These are phyloP conservation scores for Rhagonycha lutea DNA, from an alignment of 2,888 invertebrate species.

Conservation along the genomic window DNA sequence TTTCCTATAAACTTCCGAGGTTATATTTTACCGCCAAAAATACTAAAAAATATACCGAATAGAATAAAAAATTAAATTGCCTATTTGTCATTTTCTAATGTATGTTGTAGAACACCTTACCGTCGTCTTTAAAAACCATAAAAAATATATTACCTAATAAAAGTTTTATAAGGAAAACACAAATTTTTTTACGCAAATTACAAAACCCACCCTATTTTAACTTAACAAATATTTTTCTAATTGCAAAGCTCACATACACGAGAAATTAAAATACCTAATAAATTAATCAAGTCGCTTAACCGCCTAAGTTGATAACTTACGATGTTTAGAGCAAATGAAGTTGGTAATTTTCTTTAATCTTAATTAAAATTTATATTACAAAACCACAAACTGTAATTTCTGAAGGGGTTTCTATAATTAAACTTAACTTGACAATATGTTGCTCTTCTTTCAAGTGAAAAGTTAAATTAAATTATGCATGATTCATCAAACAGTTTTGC, in stretches of 20 bases:
- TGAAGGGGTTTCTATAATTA: conserved; percentile 18
- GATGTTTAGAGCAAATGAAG: background rate
- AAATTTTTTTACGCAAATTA: background rate
- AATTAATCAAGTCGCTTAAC: background rate
- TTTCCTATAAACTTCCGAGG: background rate
- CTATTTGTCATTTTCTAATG: background rate
- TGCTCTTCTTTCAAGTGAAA: conserved; percentile 8
- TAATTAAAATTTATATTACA: conserved; percentile 5
- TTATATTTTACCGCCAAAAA: background rate
- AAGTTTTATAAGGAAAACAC: background rate
- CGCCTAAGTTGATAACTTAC: background rate
- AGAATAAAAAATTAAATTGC: background rate
- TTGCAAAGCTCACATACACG: background rate
- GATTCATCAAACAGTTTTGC: background rate
- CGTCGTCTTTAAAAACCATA: background rate
- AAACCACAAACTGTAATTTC: conserved; percentile 21
- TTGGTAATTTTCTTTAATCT: background rate
- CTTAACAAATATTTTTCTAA: background rate
- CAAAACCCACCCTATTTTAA: background rate
- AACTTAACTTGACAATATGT: conserved; percentile 16
- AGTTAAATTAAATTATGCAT: background rate
- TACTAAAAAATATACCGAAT: background rate
- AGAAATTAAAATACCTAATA: background rate
- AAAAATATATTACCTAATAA: background rate
- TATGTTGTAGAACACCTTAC: background rate